phyloP scores from a whole-genome alignment of 2,797 vertebrate species.

The Tangara arthus region DNA sequence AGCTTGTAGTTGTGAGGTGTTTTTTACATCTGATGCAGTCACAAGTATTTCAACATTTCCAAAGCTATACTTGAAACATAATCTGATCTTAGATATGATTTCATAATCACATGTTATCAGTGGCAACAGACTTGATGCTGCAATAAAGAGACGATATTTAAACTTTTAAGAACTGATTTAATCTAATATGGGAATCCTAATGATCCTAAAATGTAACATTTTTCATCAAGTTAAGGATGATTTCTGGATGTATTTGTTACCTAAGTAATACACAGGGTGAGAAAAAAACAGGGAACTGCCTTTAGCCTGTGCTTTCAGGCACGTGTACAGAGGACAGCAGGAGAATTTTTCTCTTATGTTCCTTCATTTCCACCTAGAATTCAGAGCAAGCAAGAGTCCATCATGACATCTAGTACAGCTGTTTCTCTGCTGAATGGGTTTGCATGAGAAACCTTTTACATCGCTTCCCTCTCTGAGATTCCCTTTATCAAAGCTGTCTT shows the following conservation, averaged over 20 bases:
- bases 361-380: not conserved
- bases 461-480: not conserved
- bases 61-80: not conserved
- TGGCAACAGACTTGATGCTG: not conserved
- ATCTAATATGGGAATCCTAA: not conserved
- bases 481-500: not conserved
- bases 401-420: not conserved
- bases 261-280: not conserved
- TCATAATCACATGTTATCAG: not conserved
- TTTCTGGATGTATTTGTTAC: not conserved
- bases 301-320: not conserved
- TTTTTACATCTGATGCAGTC: not conserved
- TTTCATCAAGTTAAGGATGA: not conserved
- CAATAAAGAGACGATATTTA: not conserved
- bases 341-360: not conserved
- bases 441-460: not conserved
- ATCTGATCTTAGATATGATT: not conserved
- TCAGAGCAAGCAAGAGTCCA: not conserved
- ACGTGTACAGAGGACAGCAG: not conserved
- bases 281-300: not conserved
- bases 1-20: not conserved
- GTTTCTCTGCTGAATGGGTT: not conserved
- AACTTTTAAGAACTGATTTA: not conserved
- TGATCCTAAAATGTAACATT: not conserved
- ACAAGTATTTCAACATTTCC: not conserved